These are phyloP conservation scores for Caradrina kadenii DNA, from an alignment of 2,888 invertebrate genomes.

Conservation along the genomic window DNA sequence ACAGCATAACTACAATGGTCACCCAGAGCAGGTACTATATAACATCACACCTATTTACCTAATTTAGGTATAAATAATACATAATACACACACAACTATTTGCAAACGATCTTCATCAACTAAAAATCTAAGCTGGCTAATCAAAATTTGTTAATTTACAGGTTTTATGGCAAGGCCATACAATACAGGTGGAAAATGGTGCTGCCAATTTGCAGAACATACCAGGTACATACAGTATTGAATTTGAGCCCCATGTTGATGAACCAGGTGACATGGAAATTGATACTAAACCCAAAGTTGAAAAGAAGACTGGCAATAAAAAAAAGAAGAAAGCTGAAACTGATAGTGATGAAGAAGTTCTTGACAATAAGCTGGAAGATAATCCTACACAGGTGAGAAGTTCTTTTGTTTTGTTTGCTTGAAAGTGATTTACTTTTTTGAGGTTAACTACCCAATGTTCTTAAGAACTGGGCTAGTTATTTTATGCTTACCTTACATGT, in stretches of 20 bases:
- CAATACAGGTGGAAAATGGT: slow-evolving; percentile 91
- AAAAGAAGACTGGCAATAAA: slow-evolving; percentile 83
- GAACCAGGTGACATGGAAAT: slow-evolving; percentile 81
- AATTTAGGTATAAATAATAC: neutral
- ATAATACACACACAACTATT: too few relatives aligned
- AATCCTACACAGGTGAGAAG: slow-evolving; percentile 89
- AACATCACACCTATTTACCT: slow-evolving; percentile 3
- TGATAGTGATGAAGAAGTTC: slow-evolving; percentile 87
- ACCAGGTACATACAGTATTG: slow-evolving; percentile 81
- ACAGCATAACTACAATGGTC: slow-evolving; percentile 87
- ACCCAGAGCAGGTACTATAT: slow-evolving; percentile 84
- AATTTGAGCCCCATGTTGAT: slow-evolving; percentile 82
- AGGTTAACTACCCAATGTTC: slow-evolving; percentile 22
- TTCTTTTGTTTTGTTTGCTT: neutral
- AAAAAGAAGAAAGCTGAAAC: slow-evolving; percentile 89
- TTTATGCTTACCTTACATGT: neutral
- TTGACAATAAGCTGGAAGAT: slow-evolving; percentile 93
- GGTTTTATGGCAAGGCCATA: slow-evolving; percentile 92
- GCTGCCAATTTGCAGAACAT: slow-evolving; percentile 81
- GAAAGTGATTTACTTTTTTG: neutral
- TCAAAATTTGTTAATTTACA: slow-evolving; percentile 71
- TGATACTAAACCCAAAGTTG: slow-evolving; percentile 86
- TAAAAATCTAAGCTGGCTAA: neutral
- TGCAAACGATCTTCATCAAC: neutral
- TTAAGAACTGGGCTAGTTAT: neutral